These are phyloP conservation scores for Mimachlamys varia DNA, from an alignment of 2,888 invertebrate genomes.

Conservation along the genomic window DNA sequence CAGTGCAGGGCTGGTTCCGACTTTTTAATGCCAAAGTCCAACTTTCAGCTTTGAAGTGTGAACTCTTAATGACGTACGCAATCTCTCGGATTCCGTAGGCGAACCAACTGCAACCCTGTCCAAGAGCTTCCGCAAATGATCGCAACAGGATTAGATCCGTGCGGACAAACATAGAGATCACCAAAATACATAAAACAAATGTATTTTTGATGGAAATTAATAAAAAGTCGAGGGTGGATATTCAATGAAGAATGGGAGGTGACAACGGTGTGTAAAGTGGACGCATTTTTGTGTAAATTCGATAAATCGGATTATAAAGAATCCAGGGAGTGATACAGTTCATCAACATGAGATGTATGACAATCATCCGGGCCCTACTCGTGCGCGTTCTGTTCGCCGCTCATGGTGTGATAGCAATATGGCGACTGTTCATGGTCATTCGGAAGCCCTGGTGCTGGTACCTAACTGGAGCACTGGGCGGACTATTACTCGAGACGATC, in stretches of 20 bases:
- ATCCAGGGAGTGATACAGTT: not conserved
- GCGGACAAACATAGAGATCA: not conserved
- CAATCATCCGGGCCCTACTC: slow-evolving; percentile 74
- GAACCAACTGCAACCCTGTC: not conserved
- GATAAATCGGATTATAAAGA: not conserved
- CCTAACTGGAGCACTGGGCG: slow-evolving; percentile 90
- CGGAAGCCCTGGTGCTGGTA: slow-evolving; percentile 89
- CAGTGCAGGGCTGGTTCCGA: not conserved
- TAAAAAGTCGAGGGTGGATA: not conserved
- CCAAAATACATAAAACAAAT: not conserved
- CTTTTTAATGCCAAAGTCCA: slow-evolving; percentile 21
- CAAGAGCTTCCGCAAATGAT: not conserved
- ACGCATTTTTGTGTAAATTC: not conserved
- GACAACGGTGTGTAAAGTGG: not conserved
- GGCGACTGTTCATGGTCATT: slow-evolving; percentile 93
- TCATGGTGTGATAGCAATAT: slow-evolving; percentile 93
- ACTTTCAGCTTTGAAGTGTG: not conserved
- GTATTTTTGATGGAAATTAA: not conserved
- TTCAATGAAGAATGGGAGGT: not conserved
- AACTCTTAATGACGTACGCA: not conserved
- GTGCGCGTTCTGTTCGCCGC: slow-evolving; percentile 83
- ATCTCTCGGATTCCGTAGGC: not conserved
- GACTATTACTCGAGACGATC: slow-evolving; percentile 93
- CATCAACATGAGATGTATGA: slow-evolving; percentile 62
- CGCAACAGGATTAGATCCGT: not conserved